A percentile compares a stretch with the other conserved stretches of the same genome.
phyloP scores from a whole-genome alignment of 2,113 vertebrate genomes.

The Myotis lucifugus region DNA sequence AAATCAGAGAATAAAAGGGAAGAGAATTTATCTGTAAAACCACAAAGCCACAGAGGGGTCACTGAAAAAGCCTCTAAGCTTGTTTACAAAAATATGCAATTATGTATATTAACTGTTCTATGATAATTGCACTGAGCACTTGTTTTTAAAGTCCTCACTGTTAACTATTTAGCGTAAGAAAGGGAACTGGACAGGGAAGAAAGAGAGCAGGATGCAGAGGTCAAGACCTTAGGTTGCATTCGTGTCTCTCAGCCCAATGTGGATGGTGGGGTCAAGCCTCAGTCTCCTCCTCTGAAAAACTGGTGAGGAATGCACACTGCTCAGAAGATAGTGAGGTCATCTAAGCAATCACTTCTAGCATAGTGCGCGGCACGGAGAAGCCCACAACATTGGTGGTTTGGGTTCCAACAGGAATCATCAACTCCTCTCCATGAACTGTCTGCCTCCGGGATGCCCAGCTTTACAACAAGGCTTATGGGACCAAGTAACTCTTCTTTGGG shows the following conservation, averaged over 20 bases:
- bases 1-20: conserved; percentile 78
- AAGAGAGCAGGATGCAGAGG: not conserved
- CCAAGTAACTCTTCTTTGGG: not conserved
- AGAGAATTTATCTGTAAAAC: conserved; percentile 80
- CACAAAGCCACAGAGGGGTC: conserved; percentile 82
- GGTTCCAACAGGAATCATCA: not conserved
- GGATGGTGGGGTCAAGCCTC: rapidly evolving
- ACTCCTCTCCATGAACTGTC: not conserved
- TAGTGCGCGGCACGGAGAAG: not conserved
- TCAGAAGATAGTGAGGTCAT: not conserved
- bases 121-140: conserved; percentile 74
- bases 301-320: not conserved
- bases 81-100: conserved; percentile 81
- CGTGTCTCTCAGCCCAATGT: not conserved
- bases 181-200: not conserved
- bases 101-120: conserved; percentile 66
- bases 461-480: not conserved
- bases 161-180: conserved; percentile 44
- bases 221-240: not conserved
- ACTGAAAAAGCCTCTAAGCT: conserved; percentile 70
- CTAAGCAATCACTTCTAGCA: not conserved
- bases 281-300: not conserved
- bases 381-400: too few relatives aligned
- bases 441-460: not conserved
- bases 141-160: conserved; percentile 18